Base-by-base conservation (phyloP, 2,888 invertebrate genomes). In the Archips crataeganus region DNA sequence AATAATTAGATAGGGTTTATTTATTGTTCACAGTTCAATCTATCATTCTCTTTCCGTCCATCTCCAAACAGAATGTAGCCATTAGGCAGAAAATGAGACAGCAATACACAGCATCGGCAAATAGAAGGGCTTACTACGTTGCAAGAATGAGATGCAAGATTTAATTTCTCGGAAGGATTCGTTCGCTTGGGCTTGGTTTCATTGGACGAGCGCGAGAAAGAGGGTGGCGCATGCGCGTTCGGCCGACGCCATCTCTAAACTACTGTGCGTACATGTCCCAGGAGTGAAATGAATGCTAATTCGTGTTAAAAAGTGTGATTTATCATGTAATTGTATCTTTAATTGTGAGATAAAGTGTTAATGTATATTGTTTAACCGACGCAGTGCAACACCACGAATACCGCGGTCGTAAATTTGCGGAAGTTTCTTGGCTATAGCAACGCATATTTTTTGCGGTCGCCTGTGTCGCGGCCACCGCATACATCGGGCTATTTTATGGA, bases 221-320 rank as follows among this genome's bases (percentile, higher is more conserved):
- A 92, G 90, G 93, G 92, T 92, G 93, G 94, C 94, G 94, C 95
- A 94, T 94, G 95, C 95, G 94, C 94, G 94, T 92, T 94, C 85
- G 90, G 92, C 91, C 94, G 95, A 95, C 95, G 95, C 95, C 95
- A 95, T 94, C 94, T 93, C 92, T 92, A 90, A 89, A 91, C 86
- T 92, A 90, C 89, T 92, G 90, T 92, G 89, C 90, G 89, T 91
- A 87, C 86, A 87, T 87, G 86, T 85, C 84, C 83, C 75, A 84
- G 83, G 81, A 87, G 86, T 86, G 83, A 87, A 89, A 85, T 89
- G 82, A 85, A 85, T 85, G 85, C 80, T 86, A 86, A 87, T 87
- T 88, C 84, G 86, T 86, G 85, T 78, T 87, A 81, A 80, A 85
- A 86, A 85, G 83, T 88, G 87, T 85, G 83, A 83, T 84, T 86